Evolutionary conservation across 2,113 vertebrate genomes (phyloP), one percentile per base, ranked within the genome.

Genomic region (Nibea albiflora): DNA sequence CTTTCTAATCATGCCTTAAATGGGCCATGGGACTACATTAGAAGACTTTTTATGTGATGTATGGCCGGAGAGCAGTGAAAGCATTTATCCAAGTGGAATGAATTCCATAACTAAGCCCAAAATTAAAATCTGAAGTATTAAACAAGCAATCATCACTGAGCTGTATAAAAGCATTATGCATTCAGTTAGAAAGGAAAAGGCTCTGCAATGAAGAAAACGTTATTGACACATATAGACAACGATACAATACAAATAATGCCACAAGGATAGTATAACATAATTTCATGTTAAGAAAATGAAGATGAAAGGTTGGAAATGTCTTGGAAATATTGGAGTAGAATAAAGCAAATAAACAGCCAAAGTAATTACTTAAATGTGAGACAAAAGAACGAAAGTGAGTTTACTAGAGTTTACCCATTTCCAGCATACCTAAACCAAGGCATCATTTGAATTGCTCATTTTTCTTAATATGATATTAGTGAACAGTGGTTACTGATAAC

Each of bases 21-120:
- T 46, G n/a, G 24, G 44, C 58, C 24, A 26, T 26, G 24, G 24
- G 24, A 26, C 14, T 31, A 61, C 15, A 4, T 56, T 24, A 73
- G 64, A 72, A 28, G 22, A 28, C 17, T 53, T 69, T 44, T 50
- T 31, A 47, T 76, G 71, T 75, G 70, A 76, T 73, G 31, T 73
- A 76, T 65, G 46, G 35, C 46, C 73, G 58, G 56, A 47, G n/a
- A 74, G 35, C 52, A 60, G 22, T 66, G 14, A 26, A 60, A 31
- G 3, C 11, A 28, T 31, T 14, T 24, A 16, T 57, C 5, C 3
- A 31, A 61, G 24, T 73, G 19, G 16, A 52, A 57, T 68, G 10
- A 42, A 39, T 19, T 44, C 11, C 4, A 28, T 15, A 12, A 28
- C 1, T 39, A 4, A 19, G 53, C 52, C 35, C 16, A 44, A 54